A percentile compares a stretch with the other conserved stretches of the same genome.
These are phyloP conservation scores for Dyspetes luteomarginatus DNA, from an alignment of 2,888 invertebrate genomes.

Conservation along the genomic window DNA sequence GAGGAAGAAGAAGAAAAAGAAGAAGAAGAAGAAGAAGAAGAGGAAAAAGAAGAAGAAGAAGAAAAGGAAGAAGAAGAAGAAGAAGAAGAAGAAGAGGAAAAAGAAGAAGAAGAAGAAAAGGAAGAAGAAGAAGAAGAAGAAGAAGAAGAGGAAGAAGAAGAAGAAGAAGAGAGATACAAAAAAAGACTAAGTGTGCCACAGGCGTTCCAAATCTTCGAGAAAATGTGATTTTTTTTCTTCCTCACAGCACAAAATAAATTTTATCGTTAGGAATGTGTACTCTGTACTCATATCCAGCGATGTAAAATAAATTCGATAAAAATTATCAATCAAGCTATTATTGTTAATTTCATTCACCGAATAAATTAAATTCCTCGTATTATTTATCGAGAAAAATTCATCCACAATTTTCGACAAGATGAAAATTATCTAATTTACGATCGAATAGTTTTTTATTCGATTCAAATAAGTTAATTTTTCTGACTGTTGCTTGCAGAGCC, in stretches of 20 bases:
- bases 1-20: not conserved
- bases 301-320: too few species aligned
- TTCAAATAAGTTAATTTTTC: too few species aligned
- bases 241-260: slow-evolving; percentile 10
- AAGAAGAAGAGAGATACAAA: slow-evolving; percentile 14
- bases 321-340: too few species aligned
- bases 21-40: not conserved
- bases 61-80: not conserved
- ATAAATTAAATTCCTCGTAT: too few species aligned
- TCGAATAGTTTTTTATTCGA: too few species aligned
- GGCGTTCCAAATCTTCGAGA: slow-evolving; percentile 3
- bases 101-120: not conserved
- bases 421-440: slow-evolving; percentile 39
- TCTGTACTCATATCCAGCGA: too few species aligned
- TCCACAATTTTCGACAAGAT: too few species aligned
- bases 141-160: slow-evolving; percentile 18
- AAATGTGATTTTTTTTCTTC: not conserved
- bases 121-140: not conserved
- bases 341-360: too few species aligned
- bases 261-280: too few species aligned
- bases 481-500: too few species aligned
- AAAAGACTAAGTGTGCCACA: slow-evolving; percentile 38
- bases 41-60: slow-evolving; percentile 30
- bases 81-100: not conserved
- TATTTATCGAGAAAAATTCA: too few species aligned